phyloP scores from a whole-genome alignment of 2,888 invertebrate genomes.

The Tholera decimalis region DNA sequence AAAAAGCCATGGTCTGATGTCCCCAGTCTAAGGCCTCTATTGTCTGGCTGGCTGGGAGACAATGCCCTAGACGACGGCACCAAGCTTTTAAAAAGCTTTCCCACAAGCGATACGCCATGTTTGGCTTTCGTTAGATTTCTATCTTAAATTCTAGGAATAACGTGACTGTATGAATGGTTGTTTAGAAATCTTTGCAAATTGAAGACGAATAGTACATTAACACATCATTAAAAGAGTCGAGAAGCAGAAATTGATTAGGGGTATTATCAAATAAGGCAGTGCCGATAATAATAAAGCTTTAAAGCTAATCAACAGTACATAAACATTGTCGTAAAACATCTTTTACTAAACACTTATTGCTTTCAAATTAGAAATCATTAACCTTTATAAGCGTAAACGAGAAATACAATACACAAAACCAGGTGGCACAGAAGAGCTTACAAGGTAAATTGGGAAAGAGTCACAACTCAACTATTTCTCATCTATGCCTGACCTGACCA shows the following conservation, averaged over 20 bases:
- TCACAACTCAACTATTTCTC: too few relatives aligned
- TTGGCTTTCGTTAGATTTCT: slow-evolving; percentile 6
- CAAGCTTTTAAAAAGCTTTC: slow-evolving; percentile 36
- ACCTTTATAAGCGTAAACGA: background rate
- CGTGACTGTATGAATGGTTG: background rate
- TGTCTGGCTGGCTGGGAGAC: slow-evolving; percentile 56
- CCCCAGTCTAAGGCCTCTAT: slow-evolving; percentile 57
- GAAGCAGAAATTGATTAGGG: background rate
- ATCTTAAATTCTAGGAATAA: slow-evolving; percentile 11
- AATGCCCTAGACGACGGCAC: slow-evolving; percentile 43
- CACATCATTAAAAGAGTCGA: background rate
- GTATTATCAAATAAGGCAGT: slow-evolving; percentile 2
- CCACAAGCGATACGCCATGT: slow-evolving; percentile 16
- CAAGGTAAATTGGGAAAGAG: too few relatives aligned
- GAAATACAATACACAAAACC: background rate
- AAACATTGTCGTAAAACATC: background rate
- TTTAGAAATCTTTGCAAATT: background rate
- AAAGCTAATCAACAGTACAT: background rate
- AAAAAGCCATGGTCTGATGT: slow-evolving; percentile 54
- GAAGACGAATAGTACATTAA: background rate
- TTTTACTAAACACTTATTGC: background rate
- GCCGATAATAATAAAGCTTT: background rate
- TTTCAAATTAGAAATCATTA: background rate
- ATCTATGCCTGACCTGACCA: too few relatives aligned
- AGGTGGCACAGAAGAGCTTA: background rate